Evolutionary conservation across 2,113 vertebrate species (phyloP).

Genomic region (Cettia cetti): DNA sequence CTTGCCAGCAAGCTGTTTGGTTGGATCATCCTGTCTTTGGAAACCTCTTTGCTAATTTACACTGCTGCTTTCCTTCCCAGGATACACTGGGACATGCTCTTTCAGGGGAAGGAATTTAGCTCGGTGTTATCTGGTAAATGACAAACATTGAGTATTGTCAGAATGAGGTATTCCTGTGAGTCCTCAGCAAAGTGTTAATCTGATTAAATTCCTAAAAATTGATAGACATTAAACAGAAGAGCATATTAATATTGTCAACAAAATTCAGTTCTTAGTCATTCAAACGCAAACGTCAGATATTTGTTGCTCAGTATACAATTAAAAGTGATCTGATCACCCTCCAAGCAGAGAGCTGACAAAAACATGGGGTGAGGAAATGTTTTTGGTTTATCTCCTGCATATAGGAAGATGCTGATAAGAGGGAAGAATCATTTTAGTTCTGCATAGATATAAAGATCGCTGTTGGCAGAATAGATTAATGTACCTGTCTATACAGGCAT

Average conservation of each 20-base stretch:
- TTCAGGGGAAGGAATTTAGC: neutral
- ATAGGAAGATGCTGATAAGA: slow-evolving; percentile 27
- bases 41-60: neutral
- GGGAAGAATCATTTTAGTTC: slow-evolving; percentile 18
- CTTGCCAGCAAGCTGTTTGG: neutral
- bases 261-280: neutral
- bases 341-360: slow-evolving; percentile 23
- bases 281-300: slow-evolving; percentile 18
- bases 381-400: neutral
- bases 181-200: neutral
- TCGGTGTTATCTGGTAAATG: neutral
- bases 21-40: neutral
- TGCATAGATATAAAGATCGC: slow-evolving; percentile 27
- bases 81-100: neutral
- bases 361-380: neutral
- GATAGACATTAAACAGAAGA: neutral
- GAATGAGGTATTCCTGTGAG: neutral
- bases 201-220: neutral
- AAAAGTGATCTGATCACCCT: slow-evolving; percentile 28
- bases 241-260: slow-evolving; percentile 1
- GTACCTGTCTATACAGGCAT: slow-evolving; percentile 15
- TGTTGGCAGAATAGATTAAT: neutral
- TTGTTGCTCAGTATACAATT: slow-evolving; percentile 25
- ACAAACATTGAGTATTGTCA: neutral
- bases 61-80: neutral